A percentile compares a stretch with the other conserved stretches of the same genome.
phyloP scores from a whole-genome alignment of 2,113 vertebrate genomes.

The Serilophus lunatus region DNA sequence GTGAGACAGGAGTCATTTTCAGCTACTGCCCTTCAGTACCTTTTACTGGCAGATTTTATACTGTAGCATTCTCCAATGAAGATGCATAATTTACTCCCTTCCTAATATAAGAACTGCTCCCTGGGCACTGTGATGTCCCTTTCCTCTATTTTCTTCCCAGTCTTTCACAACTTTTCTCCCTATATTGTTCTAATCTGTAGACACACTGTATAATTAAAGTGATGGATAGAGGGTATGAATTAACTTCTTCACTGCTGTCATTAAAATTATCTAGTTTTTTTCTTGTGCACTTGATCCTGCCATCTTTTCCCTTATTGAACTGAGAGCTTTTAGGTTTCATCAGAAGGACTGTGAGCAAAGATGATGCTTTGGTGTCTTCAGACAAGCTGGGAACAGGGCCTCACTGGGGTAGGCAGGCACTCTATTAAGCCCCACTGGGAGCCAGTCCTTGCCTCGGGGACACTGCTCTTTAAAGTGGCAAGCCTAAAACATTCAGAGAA shows the following conservation, averaged over 20 bases:
- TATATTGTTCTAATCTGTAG: neutral
- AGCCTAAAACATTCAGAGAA: neutral
- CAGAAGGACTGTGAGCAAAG: neutral
- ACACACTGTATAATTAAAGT: neutral
- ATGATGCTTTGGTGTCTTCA: neutral
- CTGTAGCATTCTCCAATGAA: neutral
- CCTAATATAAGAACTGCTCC: neutral
- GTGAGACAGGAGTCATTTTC: neutral
- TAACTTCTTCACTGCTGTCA: neutral
- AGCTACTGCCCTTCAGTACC: neutral
- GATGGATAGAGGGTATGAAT: neutral
- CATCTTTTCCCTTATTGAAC: neutral
- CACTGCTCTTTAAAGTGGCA: neutral
- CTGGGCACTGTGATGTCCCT: rapidly evolving
- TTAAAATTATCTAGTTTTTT: neutral
- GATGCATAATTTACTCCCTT: neutral
- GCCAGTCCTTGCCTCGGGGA: neutral
- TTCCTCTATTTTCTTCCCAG: neutral
- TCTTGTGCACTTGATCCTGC: neutral
- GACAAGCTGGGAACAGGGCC: rapidly evolving
- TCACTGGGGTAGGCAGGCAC: neutral
- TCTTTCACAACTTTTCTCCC: neutral
- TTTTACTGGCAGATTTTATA: neutral
- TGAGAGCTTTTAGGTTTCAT: neutral
- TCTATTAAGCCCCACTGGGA: neutral